Conservation (phyloP, 2,113 vertebrate genomes). For the Caracal caracal region DNA sequence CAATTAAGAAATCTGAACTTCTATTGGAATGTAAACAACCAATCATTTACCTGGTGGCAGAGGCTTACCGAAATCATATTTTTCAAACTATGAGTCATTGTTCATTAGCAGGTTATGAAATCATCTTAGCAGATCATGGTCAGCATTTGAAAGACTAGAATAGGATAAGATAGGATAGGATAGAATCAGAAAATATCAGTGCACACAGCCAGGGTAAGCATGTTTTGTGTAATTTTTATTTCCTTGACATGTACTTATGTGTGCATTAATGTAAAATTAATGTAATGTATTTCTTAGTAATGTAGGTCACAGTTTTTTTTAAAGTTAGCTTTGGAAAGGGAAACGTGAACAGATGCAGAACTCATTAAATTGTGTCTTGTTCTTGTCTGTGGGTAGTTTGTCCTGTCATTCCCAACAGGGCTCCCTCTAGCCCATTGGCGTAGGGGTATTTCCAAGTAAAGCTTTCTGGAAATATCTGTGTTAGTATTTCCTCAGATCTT, state of each 20-base stretch:
- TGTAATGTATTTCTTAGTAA: not conserved
- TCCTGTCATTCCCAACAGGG: not conserved
- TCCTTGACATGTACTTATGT: not conserved
- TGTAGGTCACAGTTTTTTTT: not conserved
- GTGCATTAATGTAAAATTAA: not conserved
- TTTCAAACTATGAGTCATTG: slow-evolving; percentile 45
- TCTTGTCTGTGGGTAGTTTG: not conserved
- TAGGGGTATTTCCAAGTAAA: not conserved
- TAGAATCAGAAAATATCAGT: not conserved
- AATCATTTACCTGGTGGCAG: slow-evolving; percentile 14
- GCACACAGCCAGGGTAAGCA: not conserved
- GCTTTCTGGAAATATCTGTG: slow-evolving; percentile 32
- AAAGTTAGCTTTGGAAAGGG: slow-evolving; percentile 34
- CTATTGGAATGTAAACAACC: slow-evolving; percentile 32
- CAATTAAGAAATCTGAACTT: slow-evolving; percentile 47
- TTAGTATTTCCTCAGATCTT: not conserved
- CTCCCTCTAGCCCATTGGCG: not conserved
- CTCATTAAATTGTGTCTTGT: not conserved
- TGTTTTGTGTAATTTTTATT: slow-evolving; percentile 23
- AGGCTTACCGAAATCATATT: slow-evolving; percentile 17
- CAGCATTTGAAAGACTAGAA: not conserved
- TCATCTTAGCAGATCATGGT: not conserved
- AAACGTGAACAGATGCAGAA: not conserved
- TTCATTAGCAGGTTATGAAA: slow-evolving; percentile 40
- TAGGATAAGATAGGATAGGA: not conserved